Base-by-base conservation (phyloP, 2,888 invertebrate species). In the Ametastegia equiseti region DNA sequence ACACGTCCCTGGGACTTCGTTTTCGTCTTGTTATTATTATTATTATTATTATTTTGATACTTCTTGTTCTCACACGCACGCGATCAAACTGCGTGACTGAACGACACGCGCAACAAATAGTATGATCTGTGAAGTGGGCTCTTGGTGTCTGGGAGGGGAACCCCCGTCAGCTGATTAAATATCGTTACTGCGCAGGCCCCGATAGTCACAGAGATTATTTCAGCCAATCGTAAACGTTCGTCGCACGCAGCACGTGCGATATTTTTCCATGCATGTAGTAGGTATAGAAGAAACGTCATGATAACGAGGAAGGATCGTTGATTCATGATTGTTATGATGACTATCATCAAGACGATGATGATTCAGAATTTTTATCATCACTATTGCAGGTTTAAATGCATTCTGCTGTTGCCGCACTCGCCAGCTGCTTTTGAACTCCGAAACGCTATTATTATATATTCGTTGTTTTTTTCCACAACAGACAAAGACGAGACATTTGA, bases 241-340 rank as follows among this genome's bases (percentile, higher is more conserved):
- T 75, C 54, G 75, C 75, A 50, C 50, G 75, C 75, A 54, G 36
- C 75, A 75, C 75, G 75, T 75, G 75, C 36, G 19, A 75, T 54
- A 54, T 54, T 36, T 75, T 75, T 75, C 27, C 33, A 39, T 15
- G 30, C 9, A 13, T 27, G n/a, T 9, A 9, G 60, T 15, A 5
- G 4, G 50, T 50, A n/a, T n/a, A n/a, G n/a, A n/a, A n/a, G n/a
- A n/a, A n/a, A n/a, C n/a, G n/a, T n/a, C n/a, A n/a, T n/a, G n/a
- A n/a, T n/a, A 54, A 54, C 23, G 23, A 54, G 23, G 54, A 54
- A 54, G 11, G 54, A 54, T 54, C 23, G 19, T 23, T 19, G 23
- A 54, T n/a, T n/a, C n/a, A n/a, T n/a, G n/a, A n/a, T n/a, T n/a
- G n/a, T n/a, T n/a, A n/a, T n/a, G n/a, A n/a, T n/a, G n/a, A n/a